These are phyloP conservation scores for Cancer borealis DNA, from an alignment of 2,888 invertebrate genomes.

Conservation along the genomic window DNA sequence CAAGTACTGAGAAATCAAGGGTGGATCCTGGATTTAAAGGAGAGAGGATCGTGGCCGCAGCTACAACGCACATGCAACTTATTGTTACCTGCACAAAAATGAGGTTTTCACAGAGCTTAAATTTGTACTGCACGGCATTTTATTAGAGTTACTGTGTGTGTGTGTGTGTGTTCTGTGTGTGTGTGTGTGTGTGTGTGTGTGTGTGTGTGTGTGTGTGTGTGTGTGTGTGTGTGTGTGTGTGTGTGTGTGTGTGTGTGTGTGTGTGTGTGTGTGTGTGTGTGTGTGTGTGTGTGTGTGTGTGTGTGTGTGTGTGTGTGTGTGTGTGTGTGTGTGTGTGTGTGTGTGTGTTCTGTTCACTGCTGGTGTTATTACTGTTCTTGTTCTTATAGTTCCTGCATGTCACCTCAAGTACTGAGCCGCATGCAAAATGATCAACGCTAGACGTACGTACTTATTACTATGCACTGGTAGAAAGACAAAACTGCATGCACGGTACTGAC, in stretches of 20 bases:
- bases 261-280: no score
- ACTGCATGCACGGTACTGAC: neutral
- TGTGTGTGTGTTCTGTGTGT: neutral
- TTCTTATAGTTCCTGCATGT: neutral
- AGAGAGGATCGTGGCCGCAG: slow-evolving; percentile 27
- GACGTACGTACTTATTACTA: neutral
- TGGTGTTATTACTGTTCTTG: slow-evolving; percentile 3
- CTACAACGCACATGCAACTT: slow-evolving; percentile 13
- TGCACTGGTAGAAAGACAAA: neutral
- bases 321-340: no score
- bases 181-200: slow-evolving; percentile 23
- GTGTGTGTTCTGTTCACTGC: neutral
- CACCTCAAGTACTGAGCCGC: neutral
- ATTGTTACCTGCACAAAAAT: slow-evolving; percentile 33
- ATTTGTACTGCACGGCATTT: neutral
- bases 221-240: slow-evolving; percentile 51
- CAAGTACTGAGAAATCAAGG: slow-evolving; percentile 42
- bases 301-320: no score
- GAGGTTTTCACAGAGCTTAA: slow-evolving; percentile 21
- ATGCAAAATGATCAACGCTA: neutral
- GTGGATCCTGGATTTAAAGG: slow-evolving; percentile 25
- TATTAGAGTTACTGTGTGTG: neutral
- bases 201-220: slow-evolving; percentile 49
- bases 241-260: slow-evolving; percentile 36
- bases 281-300: no score